Conservation (phyloP, 2,888 invertebrate species). For the Drosophila trichaetosa region DNA sequence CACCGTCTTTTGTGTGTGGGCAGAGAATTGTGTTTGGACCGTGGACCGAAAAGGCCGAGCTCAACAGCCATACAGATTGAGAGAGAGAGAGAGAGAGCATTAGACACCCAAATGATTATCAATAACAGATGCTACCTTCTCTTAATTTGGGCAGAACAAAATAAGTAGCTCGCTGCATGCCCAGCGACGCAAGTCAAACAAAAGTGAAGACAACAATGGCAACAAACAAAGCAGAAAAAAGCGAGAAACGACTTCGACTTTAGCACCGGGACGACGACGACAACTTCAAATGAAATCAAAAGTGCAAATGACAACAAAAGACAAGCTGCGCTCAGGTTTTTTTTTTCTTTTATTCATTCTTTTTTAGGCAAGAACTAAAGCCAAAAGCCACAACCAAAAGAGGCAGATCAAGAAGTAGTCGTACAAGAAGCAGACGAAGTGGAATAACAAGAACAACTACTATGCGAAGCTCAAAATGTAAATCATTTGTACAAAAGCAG, state of each 20-base stretch:
- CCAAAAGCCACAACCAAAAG: conserved; percentile 20
- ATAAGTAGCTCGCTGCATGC: conserved; percentile 46
- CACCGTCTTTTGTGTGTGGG: conserved; percentile 65
- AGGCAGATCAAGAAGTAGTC: conserved; percentile 26
- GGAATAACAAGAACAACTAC: conserved; percentile 47
- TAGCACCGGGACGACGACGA: conserved; percentile 27
- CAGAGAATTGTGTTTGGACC: conserved; percentile 41
- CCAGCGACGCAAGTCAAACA: conserved; percentile 57
- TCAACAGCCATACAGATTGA: not conserved
- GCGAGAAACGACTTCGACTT: conserved; percentile 50
- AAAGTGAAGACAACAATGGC: conserved; percentile 37
- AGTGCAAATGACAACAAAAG: conserved; percentile 80
- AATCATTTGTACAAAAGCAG: conserved; percentile 65
- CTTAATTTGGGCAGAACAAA: conserved; percentile 31
- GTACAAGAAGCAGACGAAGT: conserved; percentile 23
- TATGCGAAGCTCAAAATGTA: conserved; percentile 64
- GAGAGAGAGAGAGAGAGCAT: not conserved
- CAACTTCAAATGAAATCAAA: conserved; percentile 80
- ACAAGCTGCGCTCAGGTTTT: conserved; percentile 49
- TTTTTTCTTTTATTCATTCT: conserved; percentile 5
- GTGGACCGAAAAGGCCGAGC: conserved; percentile 47
- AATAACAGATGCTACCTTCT: conserved; percentile 39
- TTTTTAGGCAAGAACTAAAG: conserved; percentile 18
- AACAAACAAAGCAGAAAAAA: conserved; percentile 22
- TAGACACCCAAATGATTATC: conserved; percentile 45